These are phyloP conservation scores for Anomalospiza imberbis DNA, from an alignment of 2,797 vertebrate species.

Conservation along the genomic window DNA sequence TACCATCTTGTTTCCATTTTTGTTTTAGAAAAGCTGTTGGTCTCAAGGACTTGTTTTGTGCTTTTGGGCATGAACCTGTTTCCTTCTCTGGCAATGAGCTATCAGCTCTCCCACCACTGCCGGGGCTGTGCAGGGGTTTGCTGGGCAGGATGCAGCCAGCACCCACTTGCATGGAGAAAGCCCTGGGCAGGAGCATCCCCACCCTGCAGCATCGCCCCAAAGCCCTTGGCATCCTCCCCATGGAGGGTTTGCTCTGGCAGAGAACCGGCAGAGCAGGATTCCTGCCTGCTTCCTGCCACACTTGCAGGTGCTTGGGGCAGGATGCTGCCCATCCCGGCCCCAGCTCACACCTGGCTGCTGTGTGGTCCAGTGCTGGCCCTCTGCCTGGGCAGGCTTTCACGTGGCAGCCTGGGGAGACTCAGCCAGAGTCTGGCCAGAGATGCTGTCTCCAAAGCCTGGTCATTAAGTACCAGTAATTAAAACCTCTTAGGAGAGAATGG, in stretches of 20 bases:
- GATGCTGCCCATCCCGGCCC: not conserved
- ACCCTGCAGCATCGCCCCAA: not conserved
- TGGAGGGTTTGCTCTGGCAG: not conserved
- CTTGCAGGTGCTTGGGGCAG: rapidly evolving
- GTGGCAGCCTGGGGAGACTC: not conserved
- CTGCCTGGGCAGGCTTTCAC: not conserved
- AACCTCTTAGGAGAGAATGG: not conserved
- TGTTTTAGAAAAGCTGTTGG: not conserved
- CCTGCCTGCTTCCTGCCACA: not conserved
- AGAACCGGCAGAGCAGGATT: not conserved
- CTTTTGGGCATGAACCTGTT: not conserved
- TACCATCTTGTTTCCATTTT: not conserved
- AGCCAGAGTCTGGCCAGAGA: rapidly evolving
- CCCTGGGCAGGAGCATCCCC: not conserved
- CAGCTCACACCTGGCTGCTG: not conserved
- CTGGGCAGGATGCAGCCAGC: not conserved
- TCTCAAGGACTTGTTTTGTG: not conserved
- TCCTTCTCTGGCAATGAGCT: not conserved
- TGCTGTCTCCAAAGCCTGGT: not conserved
- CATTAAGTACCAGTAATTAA: not conserved
- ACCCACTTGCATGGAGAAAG: rapidly evolving
- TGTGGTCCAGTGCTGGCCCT: rapidly evolving
- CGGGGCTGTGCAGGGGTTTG: rapidly evolving
- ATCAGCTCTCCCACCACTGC: not conserved
- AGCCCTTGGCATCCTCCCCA: not conserved